Percentiles rank a stretch among this genome's conserved stretches.
Conservation (phyloP, 2,888 invertebrate genomes). For the Archaeoteleia sp. region DNA sequence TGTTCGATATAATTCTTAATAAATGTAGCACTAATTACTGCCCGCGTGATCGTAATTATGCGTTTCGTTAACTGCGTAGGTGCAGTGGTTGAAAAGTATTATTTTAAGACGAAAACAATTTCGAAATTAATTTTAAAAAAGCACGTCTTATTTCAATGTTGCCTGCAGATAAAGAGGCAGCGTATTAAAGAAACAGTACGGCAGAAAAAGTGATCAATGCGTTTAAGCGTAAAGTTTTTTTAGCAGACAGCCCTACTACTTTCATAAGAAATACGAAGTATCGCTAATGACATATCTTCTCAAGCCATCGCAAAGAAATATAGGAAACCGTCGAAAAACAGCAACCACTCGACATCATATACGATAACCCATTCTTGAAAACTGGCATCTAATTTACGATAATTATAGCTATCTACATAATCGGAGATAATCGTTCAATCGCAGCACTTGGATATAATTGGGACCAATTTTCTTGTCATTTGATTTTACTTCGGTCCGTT, state of each 20-base stretch:
- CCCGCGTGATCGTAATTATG: slow-evolving; percentile 35
- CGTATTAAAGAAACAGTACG: neutral
- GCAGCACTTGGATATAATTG: slow-evolving; percentile 45
- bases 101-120: too few relatives aligned
- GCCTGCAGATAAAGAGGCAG: too few relatives aligned
- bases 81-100: too few relatives aligned
- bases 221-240: slow-evolving; percentile 10
- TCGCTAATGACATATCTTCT: slow-evolving; percentile 40
- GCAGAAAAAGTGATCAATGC: slow-evolving; percentile 13
- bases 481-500: slow-evolving; percentile 43
- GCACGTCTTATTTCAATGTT: too few relatives aligned
- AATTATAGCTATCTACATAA: slow-evolving; percentile 47
- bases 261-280: slow-evolving; percentile 35
- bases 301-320: slow-evolving; percentile 24
- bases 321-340: slow-evolving; percentile 31
- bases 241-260: too few relatives aligned
- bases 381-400: slow-evolving; percentile 50
- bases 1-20: slow-evolving; percentile 28
- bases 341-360: slow-evolving; percentile 7
- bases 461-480: slow-evolving; percentile 55
- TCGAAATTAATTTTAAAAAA: too few relatives aligned
- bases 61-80: too few relatives aligned
- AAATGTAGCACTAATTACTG: too few relatives aligned
- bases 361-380: slow-evolving; percentile 33
- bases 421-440: slow-evolving; percentile 50